phyloP scores from a whole-genome alignment of 2,797 vertebrate genomes.

The Bucorvus abyssinicus region DNA sequence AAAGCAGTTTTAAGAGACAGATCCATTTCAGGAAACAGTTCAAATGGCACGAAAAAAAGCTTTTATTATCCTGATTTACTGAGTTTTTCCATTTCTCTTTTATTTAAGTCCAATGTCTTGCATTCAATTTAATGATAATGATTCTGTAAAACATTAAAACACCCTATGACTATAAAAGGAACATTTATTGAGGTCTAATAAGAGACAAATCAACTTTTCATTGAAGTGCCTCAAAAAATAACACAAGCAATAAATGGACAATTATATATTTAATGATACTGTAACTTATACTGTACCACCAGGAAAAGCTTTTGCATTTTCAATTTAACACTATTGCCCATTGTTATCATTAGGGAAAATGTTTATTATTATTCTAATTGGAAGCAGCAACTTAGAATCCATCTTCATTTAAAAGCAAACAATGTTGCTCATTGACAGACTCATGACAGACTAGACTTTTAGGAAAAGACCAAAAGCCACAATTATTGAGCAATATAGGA shows the following conservation, averaged over 20 bases:
- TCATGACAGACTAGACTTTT: not conserved
- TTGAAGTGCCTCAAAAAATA: conserved; percentile 58
- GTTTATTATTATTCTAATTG: conserved; percentile 61
- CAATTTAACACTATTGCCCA: not conserved
- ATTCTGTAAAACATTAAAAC: conserved; percentile 62
- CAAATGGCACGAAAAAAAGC: conserved; percentile 22
- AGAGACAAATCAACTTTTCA: conserved; percentile 62
- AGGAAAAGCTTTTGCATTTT: conserved; percentile 1
- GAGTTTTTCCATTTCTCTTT: conserved; percentile 50
- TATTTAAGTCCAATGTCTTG: conserved; percentile 58
- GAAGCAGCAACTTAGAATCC: conserved; percentile 50
- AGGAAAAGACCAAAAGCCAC: not conserved
- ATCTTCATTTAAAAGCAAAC: conserved; percentile 56
- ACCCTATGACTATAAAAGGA: conserved; percentile 50
- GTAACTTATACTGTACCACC: conserved; percentile 18
- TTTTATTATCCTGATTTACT: conserved; percentile 64
- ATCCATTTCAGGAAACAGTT: conserved; percentile 37
- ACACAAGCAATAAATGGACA: conserved; percentile 39
- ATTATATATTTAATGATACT: conserved; percentile 51
- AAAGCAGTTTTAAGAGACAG: conserved; percentile 3
- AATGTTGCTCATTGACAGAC: not conserved
- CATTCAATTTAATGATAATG: conserved; percentile 51
- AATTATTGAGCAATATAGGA: not conserved
- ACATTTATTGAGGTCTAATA: conserved; percentile 60
- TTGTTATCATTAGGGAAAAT: conserved; percentile 47